Evolutionary conservation across 2,113 vertebrate genomes (phyloP), one percentile per base, ranked within the genome.

Genomic region (Ceuthmochares aereus): DNA sequence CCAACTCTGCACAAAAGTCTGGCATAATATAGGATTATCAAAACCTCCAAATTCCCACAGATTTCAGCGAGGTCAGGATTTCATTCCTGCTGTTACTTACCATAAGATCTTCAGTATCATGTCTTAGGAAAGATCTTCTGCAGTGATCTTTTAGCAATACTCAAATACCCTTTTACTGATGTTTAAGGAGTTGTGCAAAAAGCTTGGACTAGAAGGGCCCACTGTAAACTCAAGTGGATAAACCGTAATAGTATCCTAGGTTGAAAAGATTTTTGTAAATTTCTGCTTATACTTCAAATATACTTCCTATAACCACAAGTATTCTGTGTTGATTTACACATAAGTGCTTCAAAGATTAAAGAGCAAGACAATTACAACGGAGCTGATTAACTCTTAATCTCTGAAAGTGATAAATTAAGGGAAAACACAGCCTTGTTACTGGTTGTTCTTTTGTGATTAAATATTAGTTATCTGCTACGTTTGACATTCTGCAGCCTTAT

Each of bases 391-490:
- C 94, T 91, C 66, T 64, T 89, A 74, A 95, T 77, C 80, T 95
- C 36, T 72, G 56, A 34, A 89, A 79, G 74, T 4, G 12, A 32
- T 55, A 96, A 89, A 95, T 95, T 83, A 85, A 67, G 69, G 72
- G 66, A 93, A 83, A 94, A 70, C 55, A 75, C 4, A 16, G 30
- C 63, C 84, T 89, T 5, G 4, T 89, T 74, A 63, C 32, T 60
- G n/a, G 60, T 64, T 58, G 66, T 32, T 78, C 89, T 90, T 94
- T 74, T 72, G 86, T 87, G 81, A 90, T 95, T 95, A 97, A 64
- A 62, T 88, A 87, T 90, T 89, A 95, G 93, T 66, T 95, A 77
- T 79, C 87, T 76, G 37, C 80, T 75, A 36, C 75, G 83, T 81
- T 86, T 93, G 86, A 95, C 93, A 90, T 69, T 66, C 43, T 20